phyloP scores from a whole-genome alignment of 2,888 invertebrate genomes.

The Noctua pronuba region DNA sequence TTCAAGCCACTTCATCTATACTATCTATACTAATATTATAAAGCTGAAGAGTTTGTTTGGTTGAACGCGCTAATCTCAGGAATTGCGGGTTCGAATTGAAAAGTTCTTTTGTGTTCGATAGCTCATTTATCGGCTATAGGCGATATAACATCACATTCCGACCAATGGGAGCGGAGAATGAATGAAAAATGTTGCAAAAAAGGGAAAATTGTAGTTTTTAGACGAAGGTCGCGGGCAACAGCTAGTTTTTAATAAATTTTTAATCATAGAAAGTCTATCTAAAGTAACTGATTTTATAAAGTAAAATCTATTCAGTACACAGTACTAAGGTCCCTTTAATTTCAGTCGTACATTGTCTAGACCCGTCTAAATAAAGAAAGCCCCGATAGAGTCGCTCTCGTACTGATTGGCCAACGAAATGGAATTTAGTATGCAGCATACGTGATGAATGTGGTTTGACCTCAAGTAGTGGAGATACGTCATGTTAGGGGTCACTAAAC shows the following conservation, averaged over 20 bases:
- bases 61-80: no score
- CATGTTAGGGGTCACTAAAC: not conserved
- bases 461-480: conserved; percentile 1
- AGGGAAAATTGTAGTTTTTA: no score
- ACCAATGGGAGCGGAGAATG: no score
- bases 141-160: no score
- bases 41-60: no score
- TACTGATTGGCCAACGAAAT: conserved; percentile 37
- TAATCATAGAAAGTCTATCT: not conserved
- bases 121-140: no score
- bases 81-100: no score
- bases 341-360: conserved; percentile 18
- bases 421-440: conserved; percentile 33
- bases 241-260: not conserved
- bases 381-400: conserved; percentile 3
- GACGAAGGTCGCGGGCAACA: no score
- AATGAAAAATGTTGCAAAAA: no score
- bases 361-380: conserved; percentile 48
- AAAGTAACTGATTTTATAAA: not conserved
- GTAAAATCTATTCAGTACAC: not conserved
- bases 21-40: no score
- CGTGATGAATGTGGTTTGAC: conserved; percentile 29
- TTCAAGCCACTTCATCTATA: not conserved
- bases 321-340: conserved; percentile 27
- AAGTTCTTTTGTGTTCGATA: no score